Base-by-base conservation (phyloP, 2,888 invertebrate species). In the Sphecodes monilicornis region DNA sequence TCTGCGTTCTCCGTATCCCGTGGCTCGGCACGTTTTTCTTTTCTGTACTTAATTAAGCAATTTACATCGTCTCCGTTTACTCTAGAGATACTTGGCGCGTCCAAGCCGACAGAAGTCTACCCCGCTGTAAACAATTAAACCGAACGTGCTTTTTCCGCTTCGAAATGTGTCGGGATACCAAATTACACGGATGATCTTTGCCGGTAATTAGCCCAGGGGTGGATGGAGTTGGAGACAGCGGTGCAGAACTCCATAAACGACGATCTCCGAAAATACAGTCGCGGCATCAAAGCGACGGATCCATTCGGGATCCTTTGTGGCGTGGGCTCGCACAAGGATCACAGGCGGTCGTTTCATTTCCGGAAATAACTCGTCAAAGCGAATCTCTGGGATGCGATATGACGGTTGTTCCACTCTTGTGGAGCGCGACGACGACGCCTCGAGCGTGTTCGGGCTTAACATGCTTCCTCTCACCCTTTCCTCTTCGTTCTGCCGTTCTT, bases 1-100 rank as follows among this genome's bases (percentile, higher is more conserved):
- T 26, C 57, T 16, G 57, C 13, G 57, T 26, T 26, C 26, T 26
- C 5, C 5, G 86, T 80, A 88, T 8, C 79, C 79, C 81, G 73
- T 78, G 85, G 76, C 75, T 88, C 80, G 86, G 85, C 88, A 73
- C 81, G 86, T 85, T 88, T 84, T 60, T 50, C 69, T 39, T 64
- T 60, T 32, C 39, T 74, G 80, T 50, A 50, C 57, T 82, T 74
- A 82, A 82, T 82, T 82, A 82, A 82, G 29, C 60, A 32, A 80
- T 80, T 60, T 29, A 66, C 64, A 39, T 74, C 73, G 39, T 39
- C 60, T 69, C 26, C 32, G 26, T 50, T 80, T 22, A 41, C 60
- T 60, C 50, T 3, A 2, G 41, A 13, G 41, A 13, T 4, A 3
- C 22, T 22, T n/a, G 36, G 16, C 1, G 29, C 64, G 11, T 29